Base-by-base conservation (phyloP, 2,888 invertebrate species). In the Xestia sexstrigata region DNA sequence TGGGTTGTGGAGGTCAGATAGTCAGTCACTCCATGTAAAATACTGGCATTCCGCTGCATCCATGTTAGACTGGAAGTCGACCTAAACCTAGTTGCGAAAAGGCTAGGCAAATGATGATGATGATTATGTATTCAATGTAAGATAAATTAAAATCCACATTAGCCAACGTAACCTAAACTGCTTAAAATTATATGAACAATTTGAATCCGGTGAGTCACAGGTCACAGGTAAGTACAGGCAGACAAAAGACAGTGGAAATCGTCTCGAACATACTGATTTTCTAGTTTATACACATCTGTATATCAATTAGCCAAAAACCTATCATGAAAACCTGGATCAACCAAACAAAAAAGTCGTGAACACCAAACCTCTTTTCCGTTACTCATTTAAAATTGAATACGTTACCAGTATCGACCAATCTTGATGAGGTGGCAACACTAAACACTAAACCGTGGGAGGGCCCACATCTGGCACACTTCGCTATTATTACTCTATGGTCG, bases 371-470 rank as follows among this genome's bases (percentile, higher is more conserved):
- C 68, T 26, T 55, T 60, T 63, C 82, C 81, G 78, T 83, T 87
- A 79, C 60, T 63, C 42, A 79, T 88, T 87, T 74, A 69, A 88
- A 88, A 73, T 82, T 79, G 70, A 83, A 85, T 81, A 78, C 69
- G 66, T 78, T 70, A 71, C 69, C 65, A 82, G 60, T 86, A 86
- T 86, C 79, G 79, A 77, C 71, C 74, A 77, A 87, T 88, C 81
- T 87, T 82, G 83, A 84, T 80, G 83, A 86, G 84, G 67, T 82
- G 35, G 35, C 74, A 74, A 63, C 62, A 86, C 86, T 87, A 78
- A 71, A 63, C 62, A 86, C 87, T 87, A 78, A 88, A 85, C 86
- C 90, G 92, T 92, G 92, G 92, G 92, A 92, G 92, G 91, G 86
- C 83, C 69, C 87, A 92, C 91, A 92, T 92, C 90, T 92, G 91